phyloP scores from a whole-genome alignment of 2,797 vertebrate species.

The Loris lydekkerianus region DNA sequence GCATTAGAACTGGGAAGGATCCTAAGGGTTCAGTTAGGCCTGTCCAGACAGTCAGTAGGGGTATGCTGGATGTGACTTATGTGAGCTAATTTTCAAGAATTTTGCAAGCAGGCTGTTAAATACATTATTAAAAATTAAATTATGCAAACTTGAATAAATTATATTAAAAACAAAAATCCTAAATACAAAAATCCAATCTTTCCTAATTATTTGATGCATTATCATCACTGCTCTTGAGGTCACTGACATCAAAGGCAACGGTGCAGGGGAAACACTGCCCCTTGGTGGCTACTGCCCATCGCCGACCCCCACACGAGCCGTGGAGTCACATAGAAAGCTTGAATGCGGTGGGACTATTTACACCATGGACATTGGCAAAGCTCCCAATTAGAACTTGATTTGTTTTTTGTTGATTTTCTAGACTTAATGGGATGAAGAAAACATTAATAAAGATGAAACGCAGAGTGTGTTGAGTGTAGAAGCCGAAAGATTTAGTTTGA shows the following conservation, averaged over 20 bases:
- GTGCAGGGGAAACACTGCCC: neutral
- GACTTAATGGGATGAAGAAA: neutral
- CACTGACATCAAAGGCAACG: neutral
- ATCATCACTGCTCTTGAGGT: neutral
- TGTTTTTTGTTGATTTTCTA: neutral
- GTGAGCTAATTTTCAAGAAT: neutral
- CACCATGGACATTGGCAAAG: neutral
- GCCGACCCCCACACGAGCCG: neutral
- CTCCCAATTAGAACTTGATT: neutral
- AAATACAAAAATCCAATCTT: neutral
- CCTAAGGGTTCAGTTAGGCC: neutral
- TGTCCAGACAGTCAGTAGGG: neutral
- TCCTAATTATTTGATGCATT: neutral
- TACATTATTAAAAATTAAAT: neutral
- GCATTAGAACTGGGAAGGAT: neutral
- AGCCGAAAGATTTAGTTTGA: neutral
- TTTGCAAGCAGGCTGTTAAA: neutral
- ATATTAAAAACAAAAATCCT: neutral
- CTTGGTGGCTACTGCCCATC: accelerated
- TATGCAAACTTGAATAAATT: neutral
- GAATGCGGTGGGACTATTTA: neutral
- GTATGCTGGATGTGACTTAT: neutral
- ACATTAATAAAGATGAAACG: neutral
- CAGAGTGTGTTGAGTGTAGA: neutral
- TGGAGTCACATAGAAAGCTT: neutral